A percentile compares a stretch with the other conserved stretches of the same genome.
These are phyloP conservation scores for Panopea generosa DNA, from an alignment of 2,888 invertebrate genomes.

Conservation along the genomic window DNA sequence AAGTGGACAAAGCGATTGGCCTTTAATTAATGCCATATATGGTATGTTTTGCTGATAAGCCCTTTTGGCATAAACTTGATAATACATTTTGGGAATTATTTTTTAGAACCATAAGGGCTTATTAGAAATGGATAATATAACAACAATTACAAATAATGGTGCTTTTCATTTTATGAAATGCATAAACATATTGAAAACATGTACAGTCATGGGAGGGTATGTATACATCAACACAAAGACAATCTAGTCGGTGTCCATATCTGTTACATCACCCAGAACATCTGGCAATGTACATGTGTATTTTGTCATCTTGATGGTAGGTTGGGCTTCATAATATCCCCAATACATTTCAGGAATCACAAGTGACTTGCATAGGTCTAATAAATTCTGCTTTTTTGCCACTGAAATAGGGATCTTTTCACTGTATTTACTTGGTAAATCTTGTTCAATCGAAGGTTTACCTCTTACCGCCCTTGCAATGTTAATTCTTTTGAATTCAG, in stretches of 20 bases:
- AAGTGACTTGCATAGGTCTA: conserved; percentile 5
- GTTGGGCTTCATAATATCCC: conserved; percentile 5
- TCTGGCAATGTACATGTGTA: not conserved
- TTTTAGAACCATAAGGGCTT: too few species aligned
- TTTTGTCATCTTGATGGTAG: not conserved
- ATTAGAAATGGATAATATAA: too few species aligned
- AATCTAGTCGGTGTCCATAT: not conserved
- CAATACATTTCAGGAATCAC: conserved; percentile 14
- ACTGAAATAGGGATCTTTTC: not conserved
- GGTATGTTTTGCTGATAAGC: too few species aligned
- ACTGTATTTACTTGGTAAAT: conserved; percentile 15
- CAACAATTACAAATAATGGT: too few species aligned
- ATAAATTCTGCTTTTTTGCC: conserved; percentile 13
- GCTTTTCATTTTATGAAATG: too few species aligned
- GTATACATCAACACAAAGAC: too few species aligned
- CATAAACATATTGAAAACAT: too few species aligned
- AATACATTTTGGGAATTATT: too few species aligned
- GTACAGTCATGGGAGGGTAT: too few species aligned
- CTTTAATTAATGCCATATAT: too few species aligned
- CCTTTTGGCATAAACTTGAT: too few species aligned
- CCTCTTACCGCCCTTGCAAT: not conserved
- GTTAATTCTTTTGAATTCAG: conserved; percentile 1
- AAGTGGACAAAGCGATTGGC: too few species aligned
- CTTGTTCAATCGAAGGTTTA: not conserved
- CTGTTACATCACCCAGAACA: not conserved